Evolutionary conservation across 2,113 vertebrate genomes (phyloP), one percentile per base, ranked within the genome.

Genomic region (Chelonoidis abingdonii): DNA sequence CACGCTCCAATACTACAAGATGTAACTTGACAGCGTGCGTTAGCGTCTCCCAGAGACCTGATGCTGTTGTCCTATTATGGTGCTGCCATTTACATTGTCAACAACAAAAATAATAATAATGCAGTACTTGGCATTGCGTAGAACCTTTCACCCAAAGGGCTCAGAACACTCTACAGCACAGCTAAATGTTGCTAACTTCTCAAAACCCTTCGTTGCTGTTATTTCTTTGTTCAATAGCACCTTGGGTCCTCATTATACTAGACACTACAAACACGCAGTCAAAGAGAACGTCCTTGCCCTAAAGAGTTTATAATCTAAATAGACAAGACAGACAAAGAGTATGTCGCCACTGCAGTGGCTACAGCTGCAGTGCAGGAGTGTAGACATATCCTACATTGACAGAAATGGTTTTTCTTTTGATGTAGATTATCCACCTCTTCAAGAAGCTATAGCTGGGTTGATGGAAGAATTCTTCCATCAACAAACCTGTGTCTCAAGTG

Each of bases 11-110:
- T 86, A 79, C 90, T 27, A 84, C 90, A 7, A 90, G 96, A 97
- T 97, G 96, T 2, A 82, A 97, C 93, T 54, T 97, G 97, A 97
- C 97, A 96, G 96, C 93, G 85, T 94, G 89, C 80, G 96, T 97
- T 95, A 96, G 83, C 62, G 86, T 91, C 96, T 93, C 89, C 80
- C 62, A 5, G 90, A 94, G 93, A 86, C 93, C 90, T 27, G 82
- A 31, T 78, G 96, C 97, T 93, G 94, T 95, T 41, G 93, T 80
- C 95, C 95, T 95, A 5, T 89, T 72, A 50, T 41, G 79, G 95
- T 13, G 87, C 96, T 89, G 96, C 91, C 86, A 4, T 78, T 95
- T 78, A 91, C 82, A 10, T 80, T 93, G 93, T 27, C 95, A 49
- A 88, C 14, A 59, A 83, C 95, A 86, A n/a, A n/a, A n/a, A 83